phyloP scores from a whole-genome alignment of 2,113 vertebrate species.

The Pardalotus punctatus region DNA sequence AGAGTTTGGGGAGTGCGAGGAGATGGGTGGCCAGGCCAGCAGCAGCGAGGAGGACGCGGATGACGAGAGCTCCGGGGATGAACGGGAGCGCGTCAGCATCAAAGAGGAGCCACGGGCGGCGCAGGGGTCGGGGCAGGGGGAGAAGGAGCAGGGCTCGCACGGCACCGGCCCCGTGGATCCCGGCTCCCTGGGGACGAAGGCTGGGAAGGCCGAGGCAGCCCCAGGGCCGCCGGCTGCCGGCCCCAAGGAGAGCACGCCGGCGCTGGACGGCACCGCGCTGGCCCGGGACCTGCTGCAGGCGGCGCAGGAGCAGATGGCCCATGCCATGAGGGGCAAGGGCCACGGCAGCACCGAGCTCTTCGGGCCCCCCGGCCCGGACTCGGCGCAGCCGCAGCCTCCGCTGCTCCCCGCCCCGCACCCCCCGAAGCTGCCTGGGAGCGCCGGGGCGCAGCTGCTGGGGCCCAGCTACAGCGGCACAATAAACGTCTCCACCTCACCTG shows the following conservation, averaged over 20 bases:
- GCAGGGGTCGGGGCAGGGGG: not conserved
- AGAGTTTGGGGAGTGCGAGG: constrained; percentile 69
- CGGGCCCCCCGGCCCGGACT: constrained; percentile 13
- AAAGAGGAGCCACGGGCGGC: constrained; percentile 63
- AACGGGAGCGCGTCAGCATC: not conserved
- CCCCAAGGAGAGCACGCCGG: constrained; percentile 39
- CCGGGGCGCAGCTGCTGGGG: constrained; percentile 66
- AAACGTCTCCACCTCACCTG: constrained; percentile 85
- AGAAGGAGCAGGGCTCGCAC: not conserved
- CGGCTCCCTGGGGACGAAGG: constrained; percentile 22
- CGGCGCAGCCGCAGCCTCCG: constrained; percentile 55
- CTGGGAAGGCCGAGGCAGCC: constrained; percentile 64
- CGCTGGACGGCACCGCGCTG: constrained; percentile 35
- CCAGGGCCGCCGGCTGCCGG: constrained; percentile 29
- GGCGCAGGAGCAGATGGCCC: constrained; percentile 76
- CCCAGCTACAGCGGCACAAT: constrained; percentile 88
- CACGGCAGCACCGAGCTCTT: constrained; percentile 75
- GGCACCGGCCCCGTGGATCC: not conserved
- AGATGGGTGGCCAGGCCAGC: not conserved
- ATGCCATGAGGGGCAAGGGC: constrained; percentile 72
- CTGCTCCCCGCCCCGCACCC: constrained; percentile 70
- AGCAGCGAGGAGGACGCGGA: constrained; percentile 62
- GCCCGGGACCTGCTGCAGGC: constrained; percentile 81
- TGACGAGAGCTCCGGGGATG: constrained; percentile 46
- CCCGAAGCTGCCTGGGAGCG: constrained; percentile 68